Percentiles rank a stretch among this genome's conserved stretches.
Evolutionary conservation across 2,888 invertebrate species (phyloP).

Genomic region (Polymixis flavicincta): DNA sequence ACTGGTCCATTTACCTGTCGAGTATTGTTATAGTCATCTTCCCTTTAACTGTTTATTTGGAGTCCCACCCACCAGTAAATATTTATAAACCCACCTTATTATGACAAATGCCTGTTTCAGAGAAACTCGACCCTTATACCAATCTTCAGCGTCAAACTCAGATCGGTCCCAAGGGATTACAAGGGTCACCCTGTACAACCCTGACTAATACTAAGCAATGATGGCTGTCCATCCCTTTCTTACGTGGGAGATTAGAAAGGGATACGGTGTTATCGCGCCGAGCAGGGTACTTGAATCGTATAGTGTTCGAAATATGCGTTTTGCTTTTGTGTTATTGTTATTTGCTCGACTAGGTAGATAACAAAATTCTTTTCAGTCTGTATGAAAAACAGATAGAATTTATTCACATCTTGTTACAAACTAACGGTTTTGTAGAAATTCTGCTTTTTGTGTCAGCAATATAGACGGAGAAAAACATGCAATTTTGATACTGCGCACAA

Average conservation of each 20-base stretch:
- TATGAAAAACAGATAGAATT: background rate
- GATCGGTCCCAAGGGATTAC: slow-evolving; percentile 70
- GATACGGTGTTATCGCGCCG: slow-evolving; percentile 52
- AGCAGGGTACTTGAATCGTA: slow-evolving; percentile 38
- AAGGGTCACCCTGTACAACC: slow-evolving; percentile 63
- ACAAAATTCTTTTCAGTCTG: background rate
- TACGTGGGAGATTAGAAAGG: slow-evolving; percentile 41
- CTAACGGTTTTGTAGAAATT: no score
- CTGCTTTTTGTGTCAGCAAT: no score
- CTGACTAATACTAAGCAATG: slow-evolving; percentile 70
- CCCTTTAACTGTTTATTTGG: background rate
- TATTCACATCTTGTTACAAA: background rate
- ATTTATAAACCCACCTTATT: slow-evolving; percentile 7
- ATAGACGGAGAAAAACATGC: no score
- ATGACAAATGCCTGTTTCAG: slow-evolving; percentile 44
- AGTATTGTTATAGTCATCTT: background rate
- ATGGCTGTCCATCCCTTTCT: slow-evolving; percentile 61
- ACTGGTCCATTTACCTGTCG: background rate
- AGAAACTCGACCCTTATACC: slow-evolving; percentile 50
- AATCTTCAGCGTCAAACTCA: slow-evolving; percentile 60
- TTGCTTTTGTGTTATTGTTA: slow-evolving; percentile 38
- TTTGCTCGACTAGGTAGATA: background rate
- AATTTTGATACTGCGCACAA: no score
- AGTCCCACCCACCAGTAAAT: background rate
- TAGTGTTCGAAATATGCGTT: slow-evolving; percentile 21